Evolutionary conservation across 2,888 invertebrate species (phyloP).

Genomic region (Toxonevra muliebris): DNA sequence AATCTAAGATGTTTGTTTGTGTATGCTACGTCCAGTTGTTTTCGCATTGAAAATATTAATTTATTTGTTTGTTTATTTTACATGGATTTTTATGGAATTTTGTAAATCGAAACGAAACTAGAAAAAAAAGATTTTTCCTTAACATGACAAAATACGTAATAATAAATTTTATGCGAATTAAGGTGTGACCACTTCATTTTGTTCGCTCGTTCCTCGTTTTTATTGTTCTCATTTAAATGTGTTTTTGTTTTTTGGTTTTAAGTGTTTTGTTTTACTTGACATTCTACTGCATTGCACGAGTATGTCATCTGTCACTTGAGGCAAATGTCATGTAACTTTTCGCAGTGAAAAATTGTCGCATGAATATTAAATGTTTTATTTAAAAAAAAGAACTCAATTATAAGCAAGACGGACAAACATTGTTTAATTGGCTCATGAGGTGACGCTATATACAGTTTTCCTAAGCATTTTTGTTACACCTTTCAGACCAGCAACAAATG

Average conservation of each 20-base stretch:
- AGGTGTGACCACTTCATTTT: conserved; percentile 18
- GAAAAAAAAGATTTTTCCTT: background rate
- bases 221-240: background rate
- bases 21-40: background rate
- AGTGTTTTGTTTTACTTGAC: background rate
- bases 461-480: no score
- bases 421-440: no score
- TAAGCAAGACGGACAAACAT: no score
- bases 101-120: background rate
- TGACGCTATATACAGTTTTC: no score
- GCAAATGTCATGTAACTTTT: no score
- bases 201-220: background rate
- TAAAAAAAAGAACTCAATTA: no score
- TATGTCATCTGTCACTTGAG: no score
- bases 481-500: no score
- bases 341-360: no score
- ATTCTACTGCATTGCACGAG: no score
- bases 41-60: conserved; percentile 5
- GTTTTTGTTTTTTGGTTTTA: background rate
- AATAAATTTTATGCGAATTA: conserved; percentile 27
- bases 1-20: background rate
- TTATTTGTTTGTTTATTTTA: background rate
- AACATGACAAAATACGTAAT: background rate
- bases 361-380: no score
- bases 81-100: background rate